A percentile compares a stretch with the other conserved stretches of the same genome.
These are phyloP conservation scores for Oncopodura yosiiana DNA, from an alignment of 1,140 invertebrate species.

Conservation along the genomic window DNA sequence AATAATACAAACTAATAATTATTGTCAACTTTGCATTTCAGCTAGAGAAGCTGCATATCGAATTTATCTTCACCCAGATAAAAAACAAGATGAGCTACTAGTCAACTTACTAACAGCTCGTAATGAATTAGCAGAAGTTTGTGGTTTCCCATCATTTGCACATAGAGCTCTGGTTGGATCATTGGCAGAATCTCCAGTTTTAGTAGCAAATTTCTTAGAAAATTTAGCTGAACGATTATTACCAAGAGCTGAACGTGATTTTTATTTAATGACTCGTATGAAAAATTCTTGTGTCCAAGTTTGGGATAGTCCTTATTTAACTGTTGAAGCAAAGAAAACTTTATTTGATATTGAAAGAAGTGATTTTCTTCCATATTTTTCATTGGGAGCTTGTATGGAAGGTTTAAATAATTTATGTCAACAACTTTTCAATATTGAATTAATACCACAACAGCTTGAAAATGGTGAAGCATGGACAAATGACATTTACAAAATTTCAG, in stretches of 20 bases:
- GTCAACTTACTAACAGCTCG: constrained; percentile 59
- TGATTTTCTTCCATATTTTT: constrained; percentile 82
- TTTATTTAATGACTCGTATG: constrained; percentile 60
- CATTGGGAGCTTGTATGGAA: constrained; percentile 89
- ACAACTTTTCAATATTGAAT: constrained; percentile 64
- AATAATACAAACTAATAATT: too few relatives aligned
- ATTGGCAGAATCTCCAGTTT: constrained; percentile 66
- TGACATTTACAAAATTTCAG: constrained; percentile 78
- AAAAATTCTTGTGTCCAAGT: constrained; percentile 51
- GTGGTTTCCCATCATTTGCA: constrained; percentile 78
- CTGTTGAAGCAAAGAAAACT: constrained; percentile 56
- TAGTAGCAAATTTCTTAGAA: constrained; percentile 69
- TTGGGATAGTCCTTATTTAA: constrained; percentile 80
- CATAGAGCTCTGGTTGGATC: constrained; percentile 81
- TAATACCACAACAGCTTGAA: constrained; percentile 58
- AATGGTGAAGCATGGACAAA: constrained; percentile 73
- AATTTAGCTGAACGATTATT: constrained; percentile 59
- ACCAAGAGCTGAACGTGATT: constrained; percentile 54
- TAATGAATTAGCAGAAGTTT: constrained; percentile 66
- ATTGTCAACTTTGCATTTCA: too few relatives aligned
- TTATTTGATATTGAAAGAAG: constrained; percentile 54
- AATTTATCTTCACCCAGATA: constrained; percentile 69
- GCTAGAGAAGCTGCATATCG: constrained; percentile 82
- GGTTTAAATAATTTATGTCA: constrained; percentile 78
- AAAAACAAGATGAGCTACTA: constrained; percentile 64